phyloP scores from a whole-genome alignment of 2,888 invertebrate species.

The Caenorhabditis panamensis region DNA sequence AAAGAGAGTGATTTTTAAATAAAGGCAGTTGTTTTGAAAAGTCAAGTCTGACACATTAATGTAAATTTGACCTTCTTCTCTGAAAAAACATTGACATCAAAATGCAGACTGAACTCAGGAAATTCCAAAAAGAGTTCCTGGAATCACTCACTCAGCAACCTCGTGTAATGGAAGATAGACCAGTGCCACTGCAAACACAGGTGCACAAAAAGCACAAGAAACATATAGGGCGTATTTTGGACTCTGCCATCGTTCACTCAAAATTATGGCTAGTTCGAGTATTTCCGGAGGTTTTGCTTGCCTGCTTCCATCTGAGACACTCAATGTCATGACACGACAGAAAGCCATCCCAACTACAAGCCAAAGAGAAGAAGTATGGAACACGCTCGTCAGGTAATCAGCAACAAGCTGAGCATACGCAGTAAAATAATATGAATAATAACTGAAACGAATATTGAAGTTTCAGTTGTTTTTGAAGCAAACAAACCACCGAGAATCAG shows the following conservation, averaged over 20 bases:
- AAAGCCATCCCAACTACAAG: not conserved
- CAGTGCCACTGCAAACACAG: conserved; percentile 24
- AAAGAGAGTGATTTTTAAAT: conserved; percentile 19
- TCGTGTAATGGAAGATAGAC: not conserved
- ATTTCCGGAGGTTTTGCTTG: too few species aligned
- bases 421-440: not conserved
- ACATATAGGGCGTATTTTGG: not conserved
- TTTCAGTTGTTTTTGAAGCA: too few species aligned
- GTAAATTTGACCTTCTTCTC: conserved; percentile 29
- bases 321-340: not conserved
- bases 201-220: not conserved
- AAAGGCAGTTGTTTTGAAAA: conserved; percentile 15
- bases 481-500: too few species aligned
- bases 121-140: too few species aligned
- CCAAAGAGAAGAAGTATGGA: not conserved
- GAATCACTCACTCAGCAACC: not conserved
- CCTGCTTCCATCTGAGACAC: not conserved
- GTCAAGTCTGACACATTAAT: conserved; percentile 21
- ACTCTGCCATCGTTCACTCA: not conserved
- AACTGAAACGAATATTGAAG: not conserved
- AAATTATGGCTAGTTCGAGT: too few species aligned
- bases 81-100: too few species aligned
- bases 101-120: too few species aligned
- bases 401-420: not conserved
- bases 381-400: not conserved